phyloP scores from a whole-genome alignment of 2,113 vertebrate species.

The Taurulus bubalis region DNA sequence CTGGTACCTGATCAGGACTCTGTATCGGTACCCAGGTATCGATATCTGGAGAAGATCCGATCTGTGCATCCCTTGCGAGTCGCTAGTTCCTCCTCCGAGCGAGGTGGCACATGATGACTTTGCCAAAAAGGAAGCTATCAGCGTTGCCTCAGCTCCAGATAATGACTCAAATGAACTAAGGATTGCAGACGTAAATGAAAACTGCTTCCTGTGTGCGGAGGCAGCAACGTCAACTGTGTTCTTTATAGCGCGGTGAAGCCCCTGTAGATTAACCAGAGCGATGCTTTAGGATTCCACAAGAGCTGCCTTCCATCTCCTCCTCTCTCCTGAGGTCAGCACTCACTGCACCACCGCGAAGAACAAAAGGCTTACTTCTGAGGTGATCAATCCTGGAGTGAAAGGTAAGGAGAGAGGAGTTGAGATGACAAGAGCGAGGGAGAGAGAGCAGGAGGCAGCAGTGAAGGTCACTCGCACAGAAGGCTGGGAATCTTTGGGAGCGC shows the following conservation, averaged over 20 bases:
- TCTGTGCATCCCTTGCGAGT: neutral
- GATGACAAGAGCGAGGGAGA: conserved; percentile 31
- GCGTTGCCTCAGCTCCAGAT: neutral
- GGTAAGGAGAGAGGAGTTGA: conserved; percentile 38
- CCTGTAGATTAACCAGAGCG: conserved; percentile 46
- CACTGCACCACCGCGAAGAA: conserved; percentile 63
- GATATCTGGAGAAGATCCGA: too few relatives aligned
- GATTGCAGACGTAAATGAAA: neutral
- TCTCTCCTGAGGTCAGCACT: conserved; percentile 65
- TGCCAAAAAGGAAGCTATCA: neutral
- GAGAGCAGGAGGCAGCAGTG: conserved; percentile 15
- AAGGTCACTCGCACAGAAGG: conserved; percentile 61
- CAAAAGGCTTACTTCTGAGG: conserved; percentile 72
- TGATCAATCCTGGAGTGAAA: conserved; percentile 75
- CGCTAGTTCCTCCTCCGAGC: neutral
- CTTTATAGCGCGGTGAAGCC: conserved; percentile 18
- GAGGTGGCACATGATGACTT: neutral
- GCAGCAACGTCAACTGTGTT: conserved; percentile 18
- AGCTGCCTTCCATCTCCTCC: conserved; percentile 52
- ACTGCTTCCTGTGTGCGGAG: neutral
- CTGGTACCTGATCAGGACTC: too few relatives aligned
- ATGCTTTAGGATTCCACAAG: conserved; percentile 58
- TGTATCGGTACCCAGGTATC: too few relatives aligned
- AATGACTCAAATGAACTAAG: neutral
- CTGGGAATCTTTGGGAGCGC: neutral